Evolutionary conservation across 2,113 vertebrate genomes (phyloP), one percentile per base, ranked within the genome.

Genomic region (Oxygymnocypris stewartii): DNA sequence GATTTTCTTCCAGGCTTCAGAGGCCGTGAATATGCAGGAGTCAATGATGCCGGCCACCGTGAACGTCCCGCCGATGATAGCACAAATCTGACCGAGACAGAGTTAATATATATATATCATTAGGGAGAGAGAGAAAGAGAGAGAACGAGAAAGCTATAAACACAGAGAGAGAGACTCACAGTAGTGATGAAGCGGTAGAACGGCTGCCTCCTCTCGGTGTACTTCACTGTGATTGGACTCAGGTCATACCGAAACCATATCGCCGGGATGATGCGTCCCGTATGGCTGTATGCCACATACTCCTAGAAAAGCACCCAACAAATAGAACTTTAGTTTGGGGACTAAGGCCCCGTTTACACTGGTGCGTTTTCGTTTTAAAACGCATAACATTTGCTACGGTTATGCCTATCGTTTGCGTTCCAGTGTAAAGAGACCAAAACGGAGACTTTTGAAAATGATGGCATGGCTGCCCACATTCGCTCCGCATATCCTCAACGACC

Each of bases 201-300:
- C 0, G 98, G 98, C 90, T 99, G 98, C 35, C 97, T 94, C 89
- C 96, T 95, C 95, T 99, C 98, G 14, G 97, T 99, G 93, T 99
- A 99, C 90, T 99, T 99, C 88, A 99, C 98, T 40, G 98, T 99
- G 95, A 99, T 99, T 83, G 98, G 98, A 92, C 98, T 99, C 90
- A 99, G 94, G 93, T 99, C 98, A 0, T 99, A 99, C 4, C 98
- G 96, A 93, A 99, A 99, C 98, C 98, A 99, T 94, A 99, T 99
- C 12, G 97, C 98, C 0, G 98, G 98, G 91, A 99, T 98, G 91
- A 99, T 99, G 87, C 98, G 95, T 25, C 98, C 98, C 0, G 98
- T 99, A 95, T 99, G 98, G 91, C 98, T 99, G 91, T 99, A 99
- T 42, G 98, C 97, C 0, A 99, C 97, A 0, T 99, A 99, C 82